Percentiles rank a stretch among this genome's conserved stretches.
Conservation (phyloP, 2,888 invertebrate species). For the Gymnosoma rotundatum region DNA sequence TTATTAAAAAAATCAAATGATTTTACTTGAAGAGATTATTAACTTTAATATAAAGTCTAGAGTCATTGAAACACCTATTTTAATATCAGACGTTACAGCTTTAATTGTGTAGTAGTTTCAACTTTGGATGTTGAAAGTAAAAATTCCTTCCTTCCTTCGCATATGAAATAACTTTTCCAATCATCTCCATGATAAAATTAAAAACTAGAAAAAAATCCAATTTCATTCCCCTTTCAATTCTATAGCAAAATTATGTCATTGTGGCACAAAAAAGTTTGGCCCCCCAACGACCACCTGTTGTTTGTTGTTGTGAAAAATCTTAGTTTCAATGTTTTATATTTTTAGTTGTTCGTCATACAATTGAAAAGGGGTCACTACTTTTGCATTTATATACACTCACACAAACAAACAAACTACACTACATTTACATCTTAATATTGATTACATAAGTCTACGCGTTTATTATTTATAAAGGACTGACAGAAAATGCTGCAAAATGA, state of each 20-base stretch:
- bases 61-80: too few species aligned
- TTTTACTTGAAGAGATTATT: too few species aligned
- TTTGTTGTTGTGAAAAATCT: slow-evolving; percentile 22
- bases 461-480: neutral
- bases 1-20: too few species aligned
- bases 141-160: too few species aligned
- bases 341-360: slow-evolving; percentile 14
- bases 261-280: slow-evolving; percentile 6
- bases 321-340: slow-evolving; percentile 38
- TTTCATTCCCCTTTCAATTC: neutral
- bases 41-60: too few species aligned
- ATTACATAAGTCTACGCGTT: slow-evolving; percentile 23
- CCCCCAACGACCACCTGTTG: slow-evolving; percentile 49
- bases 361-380: slow-evolving; percentile 12
- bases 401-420: neutral
- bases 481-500: slow-evolving; percentile 40
- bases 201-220: too few species aligned
- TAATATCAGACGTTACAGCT: too few species aligned
- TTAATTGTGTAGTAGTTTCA: too few species aligned
- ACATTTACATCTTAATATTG: slow-evolving; percentile 13
- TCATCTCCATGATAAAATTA: too few species aligned
- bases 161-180: too few species aligned
- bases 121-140: too few species aligned
- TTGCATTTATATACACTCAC: neutral
- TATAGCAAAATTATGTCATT: neutral